Evolutionary conservation across 2,113 vertebrate species (phyloP).

Genomic region (Vanacampus margaritifer): DNA sequence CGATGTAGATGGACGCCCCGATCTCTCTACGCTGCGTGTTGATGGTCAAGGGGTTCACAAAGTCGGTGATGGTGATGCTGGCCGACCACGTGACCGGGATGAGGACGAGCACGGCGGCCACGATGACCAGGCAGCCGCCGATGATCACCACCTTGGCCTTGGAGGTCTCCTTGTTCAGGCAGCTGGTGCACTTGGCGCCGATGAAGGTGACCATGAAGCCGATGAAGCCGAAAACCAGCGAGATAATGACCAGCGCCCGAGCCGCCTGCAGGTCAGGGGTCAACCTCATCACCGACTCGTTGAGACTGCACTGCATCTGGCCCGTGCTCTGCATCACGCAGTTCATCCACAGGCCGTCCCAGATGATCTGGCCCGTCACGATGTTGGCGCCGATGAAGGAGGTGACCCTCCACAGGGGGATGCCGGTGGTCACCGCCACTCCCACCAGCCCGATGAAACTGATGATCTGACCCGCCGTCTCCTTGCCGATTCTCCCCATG

Average conservation of each 20-base stretch:
- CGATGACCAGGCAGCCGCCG: slow-evolving; percentile 60
- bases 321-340: slow-evolving; percentile 94
- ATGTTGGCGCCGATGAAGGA: slow-evolving; percentile 86
- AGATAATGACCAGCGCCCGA: slow-evolving; percentile 73
- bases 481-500: slow-evolving; percentile 72
- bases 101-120: slow-evolving; percentile 54
- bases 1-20: slow-evolving; percentile 72
- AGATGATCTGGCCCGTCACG: slow-evolving; percentile 73
- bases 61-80: slow-evolving; percentile 69
- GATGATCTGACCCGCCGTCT: slow-evolving; percentile 80
- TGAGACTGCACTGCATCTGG: slow-evolving; percentile 85
- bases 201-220: slow-evolving; percentile 65
- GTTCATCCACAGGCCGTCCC: slow-evolving; percentile 97
- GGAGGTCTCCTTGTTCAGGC: slow-evolving; percentile 56
- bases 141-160: slow-evolving; percentile 64
- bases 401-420: slow-evolving; percentile 91
- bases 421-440: slow-evolving; percentile 72
- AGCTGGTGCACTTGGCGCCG: slow-evolving; percentile 67
- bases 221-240: slow-evolving; percentile 58
- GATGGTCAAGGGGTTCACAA: slow-evolving; percentile 41
- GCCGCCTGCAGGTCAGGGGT: slow-evolving; percentile 83
- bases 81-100: slow-evolving; percentile 74
- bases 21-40: slow-evolving; percentile 66
- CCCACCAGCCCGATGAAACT: slow-evolving; percentile 83
- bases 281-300: slow-evolving; percentile 79